phyloP scores from a whole-genome alignment of 2,113 vertebrate genomes.

The Lepus timidus region DNA sequence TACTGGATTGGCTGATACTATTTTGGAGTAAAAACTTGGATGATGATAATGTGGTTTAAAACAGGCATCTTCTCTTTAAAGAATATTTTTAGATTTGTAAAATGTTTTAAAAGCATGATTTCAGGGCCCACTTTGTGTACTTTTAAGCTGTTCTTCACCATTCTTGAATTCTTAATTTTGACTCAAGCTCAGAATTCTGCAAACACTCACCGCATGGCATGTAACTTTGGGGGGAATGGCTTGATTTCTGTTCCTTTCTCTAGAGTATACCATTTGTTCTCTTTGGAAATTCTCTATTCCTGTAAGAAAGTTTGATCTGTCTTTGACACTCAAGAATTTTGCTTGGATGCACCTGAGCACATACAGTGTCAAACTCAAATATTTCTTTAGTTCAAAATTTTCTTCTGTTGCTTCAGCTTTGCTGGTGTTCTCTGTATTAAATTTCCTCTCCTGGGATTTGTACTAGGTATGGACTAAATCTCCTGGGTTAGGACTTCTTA shows the following conservation, averaged over 20 bases:
- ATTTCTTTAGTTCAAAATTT: background rate
- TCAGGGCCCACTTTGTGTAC: background rate
- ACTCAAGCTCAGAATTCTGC: background rate
- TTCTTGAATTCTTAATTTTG: constrained; percentile 16
- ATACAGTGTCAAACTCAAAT: background rate
- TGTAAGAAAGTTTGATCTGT: background rate
- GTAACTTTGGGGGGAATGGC: background rate
- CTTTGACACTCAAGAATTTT: constrained; percentile 4
- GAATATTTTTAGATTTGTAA: background rate
- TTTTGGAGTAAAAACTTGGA: background rate
- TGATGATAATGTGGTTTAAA: background rate
- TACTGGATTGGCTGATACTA: background rate
- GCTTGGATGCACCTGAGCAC: background rate
- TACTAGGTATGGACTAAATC: background rate
- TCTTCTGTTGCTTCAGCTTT: background rate
- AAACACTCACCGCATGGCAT: background rate
- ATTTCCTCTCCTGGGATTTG: background rate
- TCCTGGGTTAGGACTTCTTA: background rate
- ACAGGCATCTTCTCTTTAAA: background rate
- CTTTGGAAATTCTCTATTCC: background rate
- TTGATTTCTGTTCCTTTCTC: background rate
- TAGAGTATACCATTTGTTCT: background rate
- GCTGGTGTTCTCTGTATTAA: background rate
- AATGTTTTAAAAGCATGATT: background rate
- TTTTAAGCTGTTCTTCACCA: background rate